These are phyloP conservation scores for Dysmachus trigonus DNA, from an alignment of 2,888 invertebrate genomes.

Conservation along the genomic window DNA sequence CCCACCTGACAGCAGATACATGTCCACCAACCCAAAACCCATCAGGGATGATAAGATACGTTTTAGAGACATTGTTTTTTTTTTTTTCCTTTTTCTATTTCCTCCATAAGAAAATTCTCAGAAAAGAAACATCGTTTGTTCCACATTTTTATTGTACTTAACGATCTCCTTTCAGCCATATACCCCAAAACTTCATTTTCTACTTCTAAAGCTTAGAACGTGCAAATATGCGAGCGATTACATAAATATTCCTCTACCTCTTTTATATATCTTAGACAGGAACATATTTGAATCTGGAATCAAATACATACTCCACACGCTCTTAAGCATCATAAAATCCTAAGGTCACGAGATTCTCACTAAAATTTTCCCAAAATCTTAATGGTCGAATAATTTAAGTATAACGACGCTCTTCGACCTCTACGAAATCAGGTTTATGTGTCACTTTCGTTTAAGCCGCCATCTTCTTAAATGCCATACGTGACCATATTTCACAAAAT, in stretches of 20 bases:
- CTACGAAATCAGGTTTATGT: slow-evolving; percentile 15
- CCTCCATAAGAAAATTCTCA: no score
- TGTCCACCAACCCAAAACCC: no score
- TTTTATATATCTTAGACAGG: neutral
- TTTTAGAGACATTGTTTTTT: no score
- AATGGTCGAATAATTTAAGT: slow-evolving; percentile 28
- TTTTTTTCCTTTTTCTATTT: no score
- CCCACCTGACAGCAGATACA: no score
- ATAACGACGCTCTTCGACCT: slow-evolving; percentile 14
- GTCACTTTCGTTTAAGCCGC: slow-evolving; percentile 3
- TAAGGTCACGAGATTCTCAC: neutral
- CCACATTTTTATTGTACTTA: no score
- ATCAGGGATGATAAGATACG: no score
- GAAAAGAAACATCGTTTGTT: no score
- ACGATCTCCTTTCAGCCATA: no score
- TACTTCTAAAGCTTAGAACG: no score
- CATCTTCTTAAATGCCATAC: slow-evolving; percentile 35
- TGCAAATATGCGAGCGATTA: neutral
- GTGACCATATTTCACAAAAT: slow-evolving; percentile 42
- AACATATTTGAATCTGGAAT: neutral
- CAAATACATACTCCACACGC: neutral
- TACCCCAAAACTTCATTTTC: no score
- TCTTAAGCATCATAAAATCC: neutral
- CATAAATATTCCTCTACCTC: neutral
- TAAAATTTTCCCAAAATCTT: slow-evolving; percentile 13